These are phyloP conservation scores for Sturmia bella DNA, from an alignment of 2,888 invertebrate species.

Conservation along the genomic window DNA sequence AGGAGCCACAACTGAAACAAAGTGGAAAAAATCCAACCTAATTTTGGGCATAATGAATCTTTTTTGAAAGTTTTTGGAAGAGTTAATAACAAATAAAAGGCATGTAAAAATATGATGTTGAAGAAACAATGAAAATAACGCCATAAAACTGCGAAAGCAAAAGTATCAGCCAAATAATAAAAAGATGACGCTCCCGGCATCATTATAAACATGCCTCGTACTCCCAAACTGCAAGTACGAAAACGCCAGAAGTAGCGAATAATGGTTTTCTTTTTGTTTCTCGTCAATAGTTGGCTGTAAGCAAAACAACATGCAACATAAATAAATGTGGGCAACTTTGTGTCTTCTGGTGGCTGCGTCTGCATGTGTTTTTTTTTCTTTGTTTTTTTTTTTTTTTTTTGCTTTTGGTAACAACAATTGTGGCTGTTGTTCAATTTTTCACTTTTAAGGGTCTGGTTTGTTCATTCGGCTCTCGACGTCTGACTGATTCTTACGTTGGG, in stretches of 20 bases:
- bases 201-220: constrained; percentile 34
- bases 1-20: constrained; percentile 22
- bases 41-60: constrained; percentile 68
- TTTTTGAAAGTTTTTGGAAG: constrained; percentile 39
- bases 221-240: constrained; percentile 9
- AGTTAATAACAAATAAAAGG: constrained; percentile 51
- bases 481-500: constrained; percentile 47
- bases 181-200: constrained; percentile 25
- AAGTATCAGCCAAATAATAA: background rate
- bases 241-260: background rate
- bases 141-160: constrained; percentile 40
- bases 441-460: constrained; percentile 32
- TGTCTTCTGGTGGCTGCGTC: constrained; percentile 15
- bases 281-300: background rate
- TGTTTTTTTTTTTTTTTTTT: background rate
- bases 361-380: no score
- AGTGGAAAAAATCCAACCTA: constrained; percentile 28
- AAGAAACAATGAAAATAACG: constrained; percentile 64
- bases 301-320: constrained; percentile 40
- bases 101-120: constrained; percentile 47
- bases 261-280: constrained; percentile 2
- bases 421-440: constrained; percentile 11
- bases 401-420: constrained; percentile 38
- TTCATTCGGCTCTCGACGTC: constrained; percentile 3
- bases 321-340: constrained; percentile 37